Percentiles rank a stretch among this genome's conserved stretches.
Conservation (phyloP, 1,140 invertebrate species). For the Andricus grossulariae region DNA sequence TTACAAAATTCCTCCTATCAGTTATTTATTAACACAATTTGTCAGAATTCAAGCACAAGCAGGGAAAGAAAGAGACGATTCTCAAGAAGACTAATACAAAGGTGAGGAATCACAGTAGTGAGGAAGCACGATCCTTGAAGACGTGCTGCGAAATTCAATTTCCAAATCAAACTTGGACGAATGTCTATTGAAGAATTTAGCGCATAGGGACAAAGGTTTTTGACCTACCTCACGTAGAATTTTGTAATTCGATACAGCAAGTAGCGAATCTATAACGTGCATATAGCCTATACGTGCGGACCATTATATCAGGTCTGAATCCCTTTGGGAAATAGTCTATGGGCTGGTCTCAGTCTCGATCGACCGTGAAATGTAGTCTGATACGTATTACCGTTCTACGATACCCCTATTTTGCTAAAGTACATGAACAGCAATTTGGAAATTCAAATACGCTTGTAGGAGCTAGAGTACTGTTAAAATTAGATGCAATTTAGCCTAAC, state of each 20-base stretch:
- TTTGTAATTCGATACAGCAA: constrained; percentile 56
- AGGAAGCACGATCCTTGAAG: constrained; percentile 46
- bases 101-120: constrained; percentile 42
- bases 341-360: constrained; percentile 57
- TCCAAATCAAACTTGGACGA: constrained; percentile 49
- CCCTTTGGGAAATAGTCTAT: constrained; percentile 70
- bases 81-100: constrained; percentile 40
- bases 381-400: constrained; percentile 59
- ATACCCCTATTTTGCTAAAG: constrained; percentile 32
- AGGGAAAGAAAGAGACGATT: background rate
- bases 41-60: constrained; percentile 29
- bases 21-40: background rate
- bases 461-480: background rate
- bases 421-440: constrained; percentile 33
- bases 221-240: constrained; percentile 33
- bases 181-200: constrained; percentile 52
- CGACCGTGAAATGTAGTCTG: constrained; percentile 69
- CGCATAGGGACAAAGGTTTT: constrained; percentile 40
- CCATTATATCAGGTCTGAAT: constrained; percentile 64
- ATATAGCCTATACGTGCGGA: constrained; percentile 51
- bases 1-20: background rate
- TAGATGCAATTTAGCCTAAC: background rate
- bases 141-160: constrained; percentile 59
- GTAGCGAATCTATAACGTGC: constrained; percentile 35
- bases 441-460: constrained; percentile 16